Evolutionary conservation across 2,113 vertebrate species (phyloP).

Genomic region (Poecilia latipinna): DNA sequence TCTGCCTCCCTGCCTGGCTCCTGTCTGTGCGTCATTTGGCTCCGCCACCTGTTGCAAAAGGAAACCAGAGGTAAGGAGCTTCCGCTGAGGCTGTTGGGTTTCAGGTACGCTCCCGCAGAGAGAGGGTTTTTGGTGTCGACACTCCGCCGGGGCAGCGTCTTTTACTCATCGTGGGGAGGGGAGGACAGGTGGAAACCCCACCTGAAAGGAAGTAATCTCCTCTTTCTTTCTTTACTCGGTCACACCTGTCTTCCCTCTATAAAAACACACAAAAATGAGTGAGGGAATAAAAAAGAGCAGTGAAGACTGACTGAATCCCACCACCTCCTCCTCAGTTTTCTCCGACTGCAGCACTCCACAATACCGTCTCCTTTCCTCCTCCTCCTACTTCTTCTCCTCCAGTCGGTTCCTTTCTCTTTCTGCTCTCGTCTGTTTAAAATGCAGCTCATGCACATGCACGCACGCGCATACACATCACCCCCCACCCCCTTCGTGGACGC

Average conservation of each 20-base stretch:
- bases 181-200: neutral
- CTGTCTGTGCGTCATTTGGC: slow-evolving; percentile 40
- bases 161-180: neutral
- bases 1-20: neutral
- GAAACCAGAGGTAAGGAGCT: slow-evolving; percentile 64
- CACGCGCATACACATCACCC: slow-evolving; percentile 25
- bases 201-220: neutral
- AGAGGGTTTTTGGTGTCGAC: neutral
- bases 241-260: neutral
- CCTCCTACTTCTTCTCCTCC: slow-evolving; percentile 21
- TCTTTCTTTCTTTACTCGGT: neutral
- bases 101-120: slow-evolving; percentile 33
- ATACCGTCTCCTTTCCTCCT: slow-evolving; percentile 48
- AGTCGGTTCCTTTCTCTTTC: slow-evolving; percentile 9
- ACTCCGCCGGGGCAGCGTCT: neutral
- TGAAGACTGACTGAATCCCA: slow-evolving; percentile 42
- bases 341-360: slow-evolving; percentile 69
- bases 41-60: slow-evolving; percentile 64
- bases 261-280: neutral
- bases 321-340: slow-evolving; percentile 39
- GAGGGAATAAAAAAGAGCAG: slow-evolving; percentile 1
- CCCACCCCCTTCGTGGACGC: neutral
- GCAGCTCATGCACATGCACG: slow-evolving; percentile 69
- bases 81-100: slow-evolving; percentile 47
- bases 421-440: slow-evolving; percentile 64